Evolutionary conservation across 1,140 invertebrate genomes (phyloP).

Genomic region (Drosophila bifasciata): DNA sequence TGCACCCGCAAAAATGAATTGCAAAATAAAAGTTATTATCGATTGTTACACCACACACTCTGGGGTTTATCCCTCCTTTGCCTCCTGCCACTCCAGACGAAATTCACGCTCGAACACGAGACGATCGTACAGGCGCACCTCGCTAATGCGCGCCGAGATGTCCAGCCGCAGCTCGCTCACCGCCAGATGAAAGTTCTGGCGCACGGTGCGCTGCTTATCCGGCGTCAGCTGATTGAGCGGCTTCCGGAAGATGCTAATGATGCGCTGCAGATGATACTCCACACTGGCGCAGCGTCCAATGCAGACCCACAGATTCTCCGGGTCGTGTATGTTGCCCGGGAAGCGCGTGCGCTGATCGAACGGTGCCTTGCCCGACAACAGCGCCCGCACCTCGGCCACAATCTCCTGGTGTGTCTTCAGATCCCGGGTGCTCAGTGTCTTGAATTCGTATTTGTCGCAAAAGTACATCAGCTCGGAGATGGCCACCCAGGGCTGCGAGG

Average conservation of each 20-base stretch:
- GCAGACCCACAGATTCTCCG: conserved; percentile 81
- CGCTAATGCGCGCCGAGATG: conserved; percentile 77
- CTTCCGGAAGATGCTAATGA: conserved; percentile 71
- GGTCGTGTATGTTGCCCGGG: conserved; percentile 75
- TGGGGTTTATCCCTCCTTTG: too few species aligned
- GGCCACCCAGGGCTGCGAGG: conserved; percentile 71
- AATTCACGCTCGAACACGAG: conserved; percentile 78
- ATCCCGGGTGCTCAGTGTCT: conserved; percentile 63
- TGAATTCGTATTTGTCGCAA: conserved; percentile 81
- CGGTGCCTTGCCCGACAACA: conserved; percentile 64
- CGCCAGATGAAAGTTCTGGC: conserved; percentile 78
- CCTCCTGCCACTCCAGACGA: conserved; percentile 74
- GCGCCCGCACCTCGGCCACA: conserved; percentile 61
- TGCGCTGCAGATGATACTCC: conserved; percentile 77
- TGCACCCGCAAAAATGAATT: conserved; percentile 51
- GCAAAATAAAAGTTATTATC: conserved; percentile 72
- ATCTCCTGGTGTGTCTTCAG: conserved; percentile 70
- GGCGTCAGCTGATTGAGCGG: conserved; percentile 69
- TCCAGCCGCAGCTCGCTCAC: conserved; percentile 76
- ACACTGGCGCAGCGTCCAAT: conserved; percentile 77
- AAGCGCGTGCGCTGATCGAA: conserved; percentile 75
- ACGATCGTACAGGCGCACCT: conserved; percentile 74
- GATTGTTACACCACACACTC: conserved; percentile 34
- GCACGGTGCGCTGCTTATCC: conserved; percentile 72
- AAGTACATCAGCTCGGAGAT: conserved; percentile 80